These are phyloP conservation scores for Liopterus haemorrhoidalis DNA, from an alignment of 2,888 invertebrate genomes.

Conservation along the genomic window DNA sequence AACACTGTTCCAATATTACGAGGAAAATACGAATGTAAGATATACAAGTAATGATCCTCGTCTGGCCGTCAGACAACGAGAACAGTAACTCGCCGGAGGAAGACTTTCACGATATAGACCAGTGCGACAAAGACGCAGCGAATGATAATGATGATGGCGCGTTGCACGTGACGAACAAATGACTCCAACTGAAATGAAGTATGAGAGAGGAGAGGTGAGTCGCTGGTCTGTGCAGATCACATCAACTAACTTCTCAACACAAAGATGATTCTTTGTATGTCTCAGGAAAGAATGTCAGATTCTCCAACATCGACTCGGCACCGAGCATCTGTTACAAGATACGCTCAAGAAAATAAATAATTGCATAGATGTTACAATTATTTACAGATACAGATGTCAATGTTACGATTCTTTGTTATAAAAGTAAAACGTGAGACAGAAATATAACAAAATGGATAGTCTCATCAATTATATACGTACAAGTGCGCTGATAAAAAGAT, in stretches of 20 bases:
- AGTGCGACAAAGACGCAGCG: too few species aligned
- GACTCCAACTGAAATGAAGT: neutral
- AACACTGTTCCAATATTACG: too few species aligned
- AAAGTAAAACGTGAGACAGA: neutral
- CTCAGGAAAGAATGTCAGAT: too few species aligned
- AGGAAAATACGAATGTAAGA: neutral
- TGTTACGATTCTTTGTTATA: neutral
- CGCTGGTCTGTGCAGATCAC: neutral
- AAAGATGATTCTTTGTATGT: constrained; percentile 3
- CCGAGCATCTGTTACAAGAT: neutral
- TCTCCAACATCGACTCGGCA: neutral
- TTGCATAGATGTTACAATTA: neutral
- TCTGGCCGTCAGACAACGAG: too few species aligned
- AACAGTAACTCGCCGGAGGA: too few species aligned
- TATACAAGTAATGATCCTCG: constrained; percentile 11
- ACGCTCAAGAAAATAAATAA: neutral
- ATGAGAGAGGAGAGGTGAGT: neutral
- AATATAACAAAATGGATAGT: constrained; percentile 6
- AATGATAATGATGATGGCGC: constrained; percentile 10
- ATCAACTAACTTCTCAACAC: constrained; percentile 4
- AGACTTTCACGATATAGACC: too few species aligned
- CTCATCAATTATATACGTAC: constrained; percentile 19
- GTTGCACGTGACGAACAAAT: constrained; percentile 10
- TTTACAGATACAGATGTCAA: neutral
- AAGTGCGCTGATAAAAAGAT: constrained; percentile 19